Evolutionary conservation across 2,113 vertebrate species (phyloP), one percentile per base, ranked within the genome.

Genomic region (Lagenorhynchus albirostris): DNA sequence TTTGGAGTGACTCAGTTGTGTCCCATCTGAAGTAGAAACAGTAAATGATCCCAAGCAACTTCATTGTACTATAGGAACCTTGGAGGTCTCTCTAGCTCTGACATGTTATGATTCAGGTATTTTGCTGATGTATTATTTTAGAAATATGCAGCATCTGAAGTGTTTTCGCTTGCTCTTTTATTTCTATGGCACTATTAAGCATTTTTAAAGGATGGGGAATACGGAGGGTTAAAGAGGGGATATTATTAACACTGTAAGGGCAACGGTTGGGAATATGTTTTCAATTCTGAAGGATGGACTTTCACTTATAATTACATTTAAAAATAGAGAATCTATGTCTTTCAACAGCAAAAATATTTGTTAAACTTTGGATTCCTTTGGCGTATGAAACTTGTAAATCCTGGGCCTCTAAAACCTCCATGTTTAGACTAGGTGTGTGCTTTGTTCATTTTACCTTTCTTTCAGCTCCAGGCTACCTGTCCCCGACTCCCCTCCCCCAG

Each of bases 401-500:
- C 62, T 71, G 5, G 18, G 5, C 50, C 4, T 73, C 20, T 94
- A 65, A 87, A 81, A 38, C 1, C 2, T 2, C 38, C 77, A 0
- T 15, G 2, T 91, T 89, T 58, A 41, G 1, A 55, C 11, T 44
- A 82, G 3, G 5, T 38, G n/a, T 82, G 38, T 44, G 5, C 36
- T 93, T 63, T 36, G 5, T 89, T 38, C 23, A n/a, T 89, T 79
- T 91, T 81, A 53, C 5, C 11, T 83, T 58, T 58, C 44, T 36
- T 31, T 92, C 6, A 60, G 4, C 55, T 73, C 38, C 8, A 13
- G 82, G 14, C 0, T 79, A 38, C 15, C 12, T 31, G 44, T 2
- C 17, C 38, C 11, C 29, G 15, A 0, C 9, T 17, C 70, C 11
- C 20, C 41, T 73, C 17, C 11, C 17, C 25, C 9, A 10, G 10